Conservation (phyloP, 2,797 vertebrate genomes). For the Mus spretus region DNA sequence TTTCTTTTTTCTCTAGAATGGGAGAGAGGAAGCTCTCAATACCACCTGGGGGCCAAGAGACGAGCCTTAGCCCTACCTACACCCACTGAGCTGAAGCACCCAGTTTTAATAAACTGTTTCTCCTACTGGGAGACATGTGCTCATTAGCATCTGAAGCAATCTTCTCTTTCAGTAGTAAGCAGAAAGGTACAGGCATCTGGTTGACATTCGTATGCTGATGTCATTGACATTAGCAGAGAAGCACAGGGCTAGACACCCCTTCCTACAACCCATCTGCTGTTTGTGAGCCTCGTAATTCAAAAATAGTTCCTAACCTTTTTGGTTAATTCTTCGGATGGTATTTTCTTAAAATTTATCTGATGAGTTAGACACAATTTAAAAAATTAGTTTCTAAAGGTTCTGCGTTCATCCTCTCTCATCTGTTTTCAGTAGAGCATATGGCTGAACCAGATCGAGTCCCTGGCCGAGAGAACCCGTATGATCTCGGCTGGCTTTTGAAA, state of each 20-base stretch:
- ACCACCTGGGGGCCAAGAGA: background rate
- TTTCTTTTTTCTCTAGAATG: background rate
- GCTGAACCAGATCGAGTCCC: background rate
- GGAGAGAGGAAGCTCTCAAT: background rate
- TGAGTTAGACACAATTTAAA: background rate
- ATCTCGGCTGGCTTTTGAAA: background rate
- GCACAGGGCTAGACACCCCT: background rate
- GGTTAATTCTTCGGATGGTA: background rate
- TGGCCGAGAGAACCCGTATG: background rate
- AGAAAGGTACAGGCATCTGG: background rate
- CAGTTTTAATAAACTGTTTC: background rate
- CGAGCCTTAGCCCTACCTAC: background rate
- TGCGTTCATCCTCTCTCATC: background rate
- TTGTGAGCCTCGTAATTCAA: background rate
- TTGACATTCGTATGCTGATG: background rate
- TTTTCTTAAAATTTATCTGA: slow-evolving; percentile 11
- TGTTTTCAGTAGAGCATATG: slow-evolving; percentile 3
- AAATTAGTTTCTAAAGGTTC: slow-evolving; percentile 30
- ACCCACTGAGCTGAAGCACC: background rate
- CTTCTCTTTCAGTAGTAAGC: background rate
- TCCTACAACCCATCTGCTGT: background rate
- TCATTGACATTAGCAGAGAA: background rate
- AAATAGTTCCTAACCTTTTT: background rate
- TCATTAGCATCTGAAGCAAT: background rate
- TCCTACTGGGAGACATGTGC: background rate